A percentile compares a stretch with the other conserved stretches of the same genome.
Evolutionary conservation across 2,797 vertebrate species (phyloP).

Genomic region (Siniperca obscura): DNA sequence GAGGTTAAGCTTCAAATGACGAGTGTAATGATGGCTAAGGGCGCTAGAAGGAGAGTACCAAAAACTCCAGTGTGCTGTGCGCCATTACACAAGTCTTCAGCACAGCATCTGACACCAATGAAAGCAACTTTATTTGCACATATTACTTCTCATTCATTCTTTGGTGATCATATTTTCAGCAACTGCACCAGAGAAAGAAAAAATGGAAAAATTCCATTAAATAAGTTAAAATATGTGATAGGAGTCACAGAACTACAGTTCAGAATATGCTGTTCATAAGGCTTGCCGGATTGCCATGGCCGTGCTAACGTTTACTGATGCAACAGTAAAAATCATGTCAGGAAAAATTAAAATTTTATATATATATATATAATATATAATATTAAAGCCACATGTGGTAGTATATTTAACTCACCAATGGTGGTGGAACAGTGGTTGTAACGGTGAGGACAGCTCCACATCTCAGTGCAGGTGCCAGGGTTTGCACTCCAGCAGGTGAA

Average conservation of each 20-base stretch:
- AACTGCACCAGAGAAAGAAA: conserved; percentile 42
- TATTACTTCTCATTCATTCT: conserved; percentile 62
- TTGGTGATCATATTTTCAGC: conserved; percentile 66
- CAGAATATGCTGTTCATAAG: not conserved
- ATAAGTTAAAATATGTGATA: not conserved
- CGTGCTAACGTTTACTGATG: not conserved
- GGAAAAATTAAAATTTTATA: not conserved
- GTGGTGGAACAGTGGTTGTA: conserved; percentile 51
- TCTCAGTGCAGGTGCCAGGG: conserved; percentile 19
- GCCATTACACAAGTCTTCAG: conserved; percentile 60
- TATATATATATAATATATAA: not conserved
- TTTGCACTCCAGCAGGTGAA: conserved; percentile 56
- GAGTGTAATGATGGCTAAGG: conserved; percentile 28
- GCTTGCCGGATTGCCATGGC: not conserved
- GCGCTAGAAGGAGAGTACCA: conserved; percentile 39
- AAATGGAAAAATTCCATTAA: not conserved
- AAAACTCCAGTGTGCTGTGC: conserved; percentile 24
- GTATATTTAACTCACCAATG: conserved; percentile 34
- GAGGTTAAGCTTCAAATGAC: conserved; percentile 18
- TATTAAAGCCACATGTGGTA: not conserved
- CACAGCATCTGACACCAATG: conserved; percentile 48
- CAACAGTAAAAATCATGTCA: not conserved
- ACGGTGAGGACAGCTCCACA: conserved; percentile 20
- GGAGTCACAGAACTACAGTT: not conserved
- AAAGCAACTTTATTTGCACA: conserved; percentile 26